Base-by-base conservation (phyloP, 2,113 vertebrate species). In the Murina feae region DNA sequence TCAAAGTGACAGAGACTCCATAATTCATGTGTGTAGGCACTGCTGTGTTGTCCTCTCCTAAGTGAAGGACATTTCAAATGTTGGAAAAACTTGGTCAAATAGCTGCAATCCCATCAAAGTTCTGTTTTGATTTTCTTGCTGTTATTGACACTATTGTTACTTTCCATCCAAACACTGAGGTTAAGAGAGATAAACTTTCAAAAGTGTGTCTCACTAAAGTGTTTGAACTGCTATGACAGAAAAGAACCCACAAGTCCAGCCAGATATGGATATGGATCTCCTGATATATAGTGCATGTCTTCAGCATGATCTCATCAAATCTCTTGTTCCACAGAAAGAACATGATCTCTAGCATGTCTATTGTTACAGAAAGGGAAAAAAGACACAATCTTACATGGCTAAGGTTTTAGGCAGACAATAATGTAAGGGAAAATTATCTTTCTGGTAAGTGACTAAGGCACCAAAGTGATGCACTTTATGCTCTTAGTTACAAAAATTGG, bases 141-240 rank as follows among this genome's bases (percentile, higher is more conserved):
- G 2, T 35, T 90, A 49, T 1, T 91, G 35, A 32, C 23, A 6
- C 44, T 53, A 12, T 32, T 87, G 68, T 65, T 42, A 58, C 69
- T 96, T 86, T 37, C 17, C 79, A 53, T 78, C 32, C n/a, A 91
- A 91, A 96, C 42, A 91, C 3, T 87, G 69, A 89, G 80, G 78
- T 84, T 93, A 49, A 76, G 71, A 89, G 53, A 96, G 84, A 84
- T 51, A 84, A 76, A 84, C 80, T 32, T 93, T 91, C 17, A 53
- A 58, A 75, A 49, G 16, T 58, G 16, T 78, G 49, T 49, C 93
- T 94, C 69, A 83, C 53, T 65, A 37, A 76, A 75, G 30, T 1
- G 2, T 35, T 63, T 89, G 32, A 37, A 25, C 32, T 83, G 78
- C 35, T 86, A 47, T 76, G 51, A 58, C n/a, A 84, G 83, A 84